Percentiles rank a stretch among this genome's conserved stretches.
Evolutionary conservation across 2,113 vertebrate genomes (phyloP).

Genomic region (Ailurus styani): DNA sequence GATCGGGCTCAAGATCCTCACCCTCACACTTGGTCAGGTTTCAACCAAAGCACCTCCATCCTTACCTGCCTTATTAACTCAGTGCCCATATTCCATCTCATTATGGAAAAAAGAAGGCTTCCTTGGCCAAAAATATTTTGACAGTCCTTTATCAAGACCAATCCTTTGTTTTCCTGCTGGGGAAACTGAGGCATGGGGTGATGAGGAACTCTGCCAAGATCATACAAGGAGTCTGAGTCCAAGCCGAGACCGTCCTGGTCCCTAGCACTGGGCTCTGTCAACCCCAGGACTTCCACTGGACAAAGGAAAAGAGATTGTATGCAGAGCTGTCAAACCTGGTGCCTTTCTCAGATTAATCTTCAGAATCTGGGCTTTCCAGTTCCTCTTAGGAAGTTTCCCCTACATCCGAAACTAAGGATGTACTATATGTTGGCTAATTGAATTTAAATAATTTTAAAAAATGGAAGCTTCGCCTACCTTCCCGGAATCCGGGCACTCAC

Average conservation of each 20-base stretch:
- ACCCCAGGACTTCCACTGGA: fast-evolving
- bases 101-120: not conserved
- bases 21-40: not conserved
- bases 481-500: not conserved
- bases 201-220: not conserved
- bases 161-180: not conserved
- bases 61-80: not conserved
- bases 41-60: not conserved
- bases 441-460: no score
- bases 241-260: not conserved
- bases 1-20: not conserved
- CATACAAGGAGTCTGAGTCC: not conserved
- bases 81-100: not conserved
- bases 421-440: no score
- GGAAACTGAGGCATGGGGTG: not conserved
- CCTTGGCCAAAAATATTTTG: not conserved
- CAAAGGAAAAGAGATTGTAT: not conserved
- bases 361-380: not conserved
- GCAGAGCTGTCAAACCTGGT: not conserved
- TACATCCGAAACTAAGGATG: no score
- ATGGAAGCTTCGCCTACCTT: not conserved
- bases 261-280: not conserved
- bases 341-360: not conserved
- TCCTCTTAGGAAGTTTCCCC: not conserved
- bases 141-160: not conserved